phyloP scores from a whole-genome alignment of 2,113 vertebrate genomes.

The Petromus typicus region DNA sequence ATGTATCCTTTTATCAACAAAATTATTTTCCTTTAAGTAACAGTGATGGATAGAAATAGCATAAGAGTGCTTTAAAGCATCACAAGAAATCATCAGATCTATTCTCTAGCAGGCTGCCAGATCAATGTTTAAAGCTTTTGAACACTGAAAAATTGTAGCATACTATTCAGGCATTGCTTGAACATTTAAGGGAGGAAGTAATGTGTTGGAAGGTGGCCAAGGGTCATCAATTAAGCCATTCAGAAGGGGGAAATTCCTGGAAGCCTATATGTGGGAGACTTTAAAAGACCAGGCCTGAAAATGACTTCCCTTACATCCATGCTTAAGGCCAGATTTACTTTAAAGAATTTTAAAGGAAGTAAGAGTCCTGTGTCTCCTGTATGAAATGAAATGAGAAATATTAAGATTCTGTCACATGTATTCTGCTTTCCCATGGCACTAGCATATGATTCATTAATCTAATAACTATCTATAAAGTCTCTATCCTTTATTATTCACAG shows the following conservation, averaged over 20 bases:
- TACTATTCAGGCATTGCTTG: background rate
- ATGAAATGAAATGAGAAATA: background rate
- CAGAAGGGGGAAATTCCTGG: background rate
- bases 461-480: conserved; percentile 17
- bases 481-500: conserved; percentile 4
- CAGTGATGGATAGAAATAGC: background rate
- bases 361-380: background rate
- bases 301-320: background rate
- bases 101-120: background rate
- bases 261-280: background rate
- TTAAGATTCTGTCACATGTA: background rate
- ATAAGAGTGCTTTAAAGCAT: background rate
- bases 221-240: background rate
- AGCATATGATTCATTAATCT: conserved; percentile 21
- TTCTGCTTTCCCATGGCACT: conserved; percentile 10
- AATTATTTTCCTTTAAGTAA: background rate
- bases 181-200: background rate
- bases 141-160: background rate
- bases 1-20: background rate
- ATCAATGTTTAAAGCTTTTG: background rate
- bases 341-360: background rate
- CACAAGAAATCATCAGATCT: background rate
- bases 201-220: background rate
- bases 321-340: background rate
- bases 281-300: background rate